phyloP scores from a whole-genome alignment of 2,888 invertebrate genomes.

The Nomada lathburiana region DNA sequence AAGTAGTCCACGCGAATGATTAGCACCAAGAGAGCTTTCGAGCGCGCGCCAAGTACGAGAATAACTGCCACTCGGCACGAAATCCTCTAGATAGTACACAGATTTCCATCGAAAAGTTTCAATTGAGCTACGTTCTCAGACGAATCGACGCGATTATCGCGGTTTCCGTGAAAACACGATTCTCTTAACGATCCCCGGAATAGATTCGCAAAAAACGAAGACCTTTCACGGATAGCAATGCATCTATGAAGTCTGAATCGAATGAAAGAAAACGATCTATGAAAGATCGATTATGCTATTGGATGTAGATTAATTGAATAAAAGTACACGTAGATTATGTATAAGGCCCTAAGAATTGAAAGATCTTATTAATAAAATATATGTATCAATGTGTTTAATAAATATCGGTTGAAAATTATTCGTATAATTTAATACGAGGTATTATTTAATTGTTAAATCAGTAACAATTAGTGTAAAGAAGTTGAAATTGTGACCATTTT shows the following conservation, averaged over 20 bases:
- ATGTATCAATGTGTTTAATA: not conserved
- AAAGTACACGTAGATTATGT: too few species aligned
- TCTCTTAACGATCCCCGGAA: conserved; percentile 41
- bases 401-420: not conserved
- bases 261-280: not conserved
- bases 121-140: conserved; percentile 77
- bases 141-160: conserved; percentile 60
- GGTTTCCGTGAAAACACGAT: conserved; percentile 50
- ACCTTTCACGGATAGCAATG: conserved; percentile 20
- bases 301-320: not conserved
- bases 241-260: not conserved
- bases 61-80: conserved; percentile 78
- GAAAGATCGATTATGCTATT: not conserved
- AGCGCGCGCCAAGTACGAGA: conserved; percentile 58
- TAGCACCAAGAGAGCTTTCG: conserved; percentile 74
- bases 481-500: too few species aligned
- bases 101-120: conserved; percentile 80
- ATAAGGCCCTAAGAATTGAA: not conserved
- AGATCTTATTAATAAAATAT: not conserved
- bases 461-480: not conserved
- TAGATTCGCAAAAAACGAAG: conserved; percentile 31
- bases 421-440: too few species aligned
- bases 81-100: conserved; percentile 76
- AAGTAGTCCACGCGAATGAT: conserved; percentile 76
- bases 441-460: not conserved